Evolutionary conservation across 2,113 vertebrate genomes (phyloP).

Genomic region (Epinephelus moara): DNA sequence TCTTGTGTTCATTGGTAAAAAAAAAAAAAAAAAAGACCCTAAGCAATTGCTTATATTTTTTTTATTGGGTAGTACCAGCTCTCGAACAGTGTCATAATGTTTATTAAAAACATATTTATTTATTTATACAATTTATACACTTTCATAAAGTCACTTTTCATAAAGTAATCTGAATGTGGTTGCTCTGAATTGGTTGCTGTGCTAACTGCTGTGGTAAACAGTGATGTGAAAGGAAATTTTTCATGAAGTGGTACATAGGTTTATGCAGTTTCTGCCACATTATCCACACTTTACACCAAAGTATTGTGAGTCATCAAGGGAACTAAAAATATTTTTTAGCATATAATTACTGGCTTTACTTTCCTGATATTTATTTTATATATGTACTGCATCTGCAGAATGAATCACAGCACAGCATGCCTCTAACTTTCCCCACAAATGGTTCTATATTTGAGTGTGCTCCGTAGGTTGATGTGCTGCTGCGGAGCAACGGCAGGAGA

Average conservation of each 20-base stretch:
- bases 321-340: not conserved
- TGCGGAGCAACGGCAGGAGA: constrained; percentile 32
- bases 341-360: not conserved
- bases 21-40: too few species aligned
- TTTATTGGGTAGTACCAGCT: too few species aligned
- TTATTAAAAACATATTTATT: not conserved
- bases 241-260: too few species aligned
- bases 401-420: constrained; percentile 5
- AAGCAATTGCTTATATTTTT: too few species aligned
- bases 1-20: too few species aligned
- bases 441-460: constrained; percentile 5
- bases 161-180: not conserved
- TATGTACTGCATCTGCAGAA: constrained; percentile 26
- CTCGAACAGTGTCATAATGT: not conserved
- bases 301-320: not conserved
- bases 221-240: not conserved
- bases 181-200: not conserved
- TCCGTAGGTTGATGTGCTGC: constrained; percentile 18
- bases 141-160: not conserved
- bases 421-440: constrained; percentile 44
- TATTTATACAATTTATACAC: not conserved
- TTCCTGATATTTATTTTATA: not conserved
- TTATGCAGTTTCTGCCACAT: not conserved
- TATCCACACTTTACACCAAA: not conserved
- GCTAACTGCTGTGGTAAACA: not conserved